Base-by-base conservation (phyloP, 2,113 vertebrate species). In the Aldabrachelys gigantea region DNA sequence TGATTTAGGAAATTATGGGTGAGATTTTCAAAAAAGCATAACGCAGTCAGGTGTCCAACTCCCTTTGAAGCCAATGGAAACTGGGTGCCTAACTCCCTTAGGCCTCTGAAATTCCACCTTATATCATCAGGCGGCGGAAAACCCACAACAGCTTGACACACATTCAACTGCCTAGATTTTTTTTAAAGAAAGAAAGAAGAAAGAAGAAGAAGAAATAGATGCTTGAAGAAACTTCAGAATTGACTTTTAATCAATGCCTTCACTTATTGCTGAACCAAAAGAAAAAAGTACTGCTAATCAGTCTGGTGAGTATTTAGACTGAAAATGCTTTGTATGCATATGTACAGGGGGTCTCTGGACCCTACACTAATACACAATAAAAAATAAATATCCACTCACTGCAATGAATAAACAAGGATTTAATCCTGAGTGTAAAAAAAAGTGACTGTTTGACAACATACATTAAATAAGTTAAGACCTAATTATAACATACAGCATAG, bases 161-260 rank as follows among this genome's bases (percentile, higher is more conserved):
- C 6, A 80, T 38, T 62, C 82, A 19, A 38, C 17, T 78, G 52
- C 27, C 41, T 59, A 91, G 49, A 41, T 1, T 84, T 78, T 88
- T 86, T 75, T 59, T 35, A 27, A 5, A 13, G 11, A 62, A 13
- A 76, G 84, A 94, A 76, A 84, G n/a, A 5, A 13, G 11, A 27
- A 5, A 13, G 11, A 5, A 13, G 11, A 5, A 13, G 11, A 5
- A 13, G 11, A 89, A 89, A 88, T 29, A 27, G 41, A 50, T 8
- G 13, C 89, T 38, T 38, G 62, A 97, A 95, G 16, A 80, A 96
- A 95, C 52, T 90, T 22, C 78, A 82, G 89, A 54, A 65, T 91
- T 93, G 52, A 49, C 56, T 93, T 87, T 90, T 88, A 91, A 91
- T 14, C 24, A 47, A 91, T 80, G 54, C 25, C 25, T 89, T 59